Evolutionary conservation across 2,888 invertebrate genomes (phyloP), one percentile per base, ranked within the genome.

Genomic region (Boloria euphrosyne): DNA sequence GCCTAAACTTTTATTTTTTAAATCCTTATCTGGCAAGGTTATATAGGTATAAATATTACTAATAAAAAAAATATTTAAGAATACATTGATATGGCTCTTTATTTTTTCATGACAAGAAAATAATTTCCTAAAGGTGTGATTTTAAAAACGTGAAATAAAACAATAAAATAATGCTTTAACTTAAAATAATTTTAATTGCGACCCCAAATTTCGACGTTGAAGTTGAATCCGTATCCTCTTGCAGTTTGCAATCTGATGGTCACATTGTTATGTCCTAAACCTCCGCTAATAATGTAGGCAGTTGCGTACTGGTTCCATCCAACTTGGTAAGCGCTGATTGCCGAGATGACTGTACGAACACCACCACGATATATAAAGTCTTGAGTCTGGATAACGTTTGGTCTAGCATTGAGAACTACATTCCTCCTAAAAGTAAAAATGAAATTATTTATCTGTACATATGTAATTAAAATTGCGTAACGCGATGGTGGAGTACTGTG

Each of bases 151-250:
- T 22, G 3, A 22, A 22, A 22, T 22, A 22, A 22, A 22, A 22
- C 22, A 22, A 22, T 22, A 22, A 22, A 22, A 22, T 1, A 2
- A 22, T 22, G 22, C 22, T 22, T 22, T 22, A 22, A 2, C 22
- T 22, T 22, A 22, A 22, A 22, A 22, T 22, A 22, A 10, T 38
- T 38, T 38, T 38, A 38, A 38, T 38, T 10, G 10, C 31, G 31
- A 38, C 31, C 54, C 16, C 17, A 54, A 38, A 54, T 4, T 6
- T 54, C 38, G 38, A 54, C 38, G 13, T 16, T 54, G 13, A 17
- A 54, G 13, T 54, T 54, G 38, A 38, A 54, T 17, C 54, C 54
- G 6, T 38, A 38, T 10, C 54, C 54, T 17, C 38, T 54, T 13
- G 54, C 54, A 16, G 54, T 38, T 54, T 54, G 38, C 4, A 54